phyloP scores from a whole-genome alignment of 2,888 invertebrate species.

The Hymenopus coronatus region DNA sequence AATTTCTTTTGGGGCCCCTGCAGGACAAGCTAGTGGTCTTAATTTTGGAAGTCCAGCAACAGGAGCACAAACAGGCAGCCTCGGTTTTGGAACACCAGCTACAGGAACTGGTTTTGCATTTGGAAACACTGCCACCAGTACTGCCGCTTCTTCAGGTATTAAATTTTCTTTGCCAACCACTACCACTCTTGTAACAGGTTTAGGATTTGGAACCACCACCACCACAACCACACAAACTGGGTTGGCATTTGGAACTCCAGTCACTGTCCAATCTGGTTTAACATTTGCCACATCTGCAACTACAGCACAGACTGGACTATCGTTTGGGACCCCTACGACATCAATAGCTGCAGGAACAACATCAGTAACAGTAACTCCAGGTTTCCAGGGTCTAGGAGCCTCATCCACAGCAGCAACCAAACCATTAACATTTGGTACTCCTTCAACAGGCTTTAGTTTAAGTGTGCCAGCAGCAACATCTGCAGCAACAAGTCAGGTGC shows the following conservation, averaged over 20 bases:
- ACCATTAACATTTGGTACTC: neutral
- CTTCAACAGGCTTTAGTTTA: slow-evolving; percentile 2
- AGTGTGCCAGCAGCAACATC: neutral
- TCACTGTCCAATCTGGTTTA: slow-evolving; percentile 34
- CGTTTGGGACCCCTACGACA: slow-evolving; percentile 16
- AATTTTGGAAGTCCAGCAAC: slow-evolving; percentile 28
- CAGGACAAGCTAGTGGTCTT: slow-evolving; percentile 9
- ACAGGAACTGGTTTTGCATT: slow-evolving; percentile 24
- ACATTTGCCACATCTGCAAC: neutral
- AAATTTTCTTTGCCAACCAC: slow-evolving; percentile 22
- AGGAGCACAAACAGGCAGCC: slow-evolving; percentile 19
- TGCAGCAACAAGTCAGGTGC: neutral
- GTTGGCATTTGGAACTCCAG: slow-evolving; percentile 29
- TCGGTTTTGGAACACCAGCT: slow-evolving; percentile 27
- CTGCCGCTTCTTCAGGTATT: slow-evolving; percentile 27
- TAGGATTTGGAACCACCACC: slow-evolving; percentile 44
- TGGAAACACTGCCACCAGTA: slow-evolving; percentile 28
- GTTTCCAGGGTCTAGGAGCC: neutral
- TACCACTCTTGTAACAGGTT: slow-evolving; percentile 38
- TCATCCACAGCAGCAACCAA: neutral
- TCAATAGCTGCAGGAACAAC: neutral
- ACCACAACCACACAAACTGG: slow-evolving; percentile 35
- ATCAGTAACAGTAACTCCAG: neutral
- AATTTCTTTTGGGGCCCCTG: slow-evolving; percentile 28
- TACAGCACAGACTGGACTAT: neutral